Evolutionary conservation across 2,888 invertebrate genomes (phyloP), one percentile per base, ranked within the genome.

Genomic region (Spilosoma lubricipeda): DNA sequence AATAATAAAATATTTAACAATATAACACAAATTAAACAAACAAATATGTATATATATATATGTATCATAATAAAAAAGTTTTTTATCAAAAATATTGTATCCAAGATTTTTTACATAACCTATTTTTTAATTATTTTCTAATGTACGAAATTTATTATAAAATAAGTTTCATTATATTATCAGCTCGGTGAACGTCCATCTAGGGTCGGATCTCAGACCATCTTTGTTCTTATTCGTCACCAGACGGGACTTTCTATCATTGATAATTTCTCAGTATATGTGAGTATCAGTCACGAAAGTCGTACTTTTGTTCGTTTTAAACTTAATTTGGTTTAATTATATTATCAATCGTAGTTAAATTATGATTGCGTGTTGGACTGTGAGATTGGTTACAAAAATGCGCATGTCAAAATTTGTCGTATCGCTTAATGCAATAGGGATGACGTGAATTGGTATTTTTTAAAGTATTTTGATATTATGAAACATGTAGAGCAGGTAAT

Each of bases 341-440:
- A 80, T 74, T 80, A 82, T 85, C 76, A 78, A 80, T 84, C 69
- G 77, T 75, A 77, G 76, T 70, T 70, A 74, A 83, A 84, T 84
- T 83, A 81, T 82, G 81, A 82, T 86, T 85, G 80, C 86, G 86
- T 88, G 87, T 87, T 85, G 88, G 86, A 85, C 88, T 90, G 88
- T 88, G 88, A 89, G 73, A 80, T 81, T 85, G 77, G 85, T 87
- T 86, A 89, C 89, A 88, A 90, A 90, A 90, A 90, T 89, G 86
- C 82, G 85, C 83, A 85, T 87, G 90, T 90, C 89, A 88, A 89
- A 74, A 39, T 70, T 59, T 77, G 80, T 67, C 77, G 72, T 69
- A 83, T 87, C 85, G 83, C 84, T 84, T 80, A 73, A 74, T 82
- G 39, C 85, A 85, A 85, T 87, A 7, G 76, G 76, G 30, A n/a